Percentiles rank a stretch among this genome's conserved stretches.
These are phyloP conservation scores for Drosophila paranaensis DNA, from an alignment of 2,888 invertebrate genomes.

Conservation along the genomic window DNA sequence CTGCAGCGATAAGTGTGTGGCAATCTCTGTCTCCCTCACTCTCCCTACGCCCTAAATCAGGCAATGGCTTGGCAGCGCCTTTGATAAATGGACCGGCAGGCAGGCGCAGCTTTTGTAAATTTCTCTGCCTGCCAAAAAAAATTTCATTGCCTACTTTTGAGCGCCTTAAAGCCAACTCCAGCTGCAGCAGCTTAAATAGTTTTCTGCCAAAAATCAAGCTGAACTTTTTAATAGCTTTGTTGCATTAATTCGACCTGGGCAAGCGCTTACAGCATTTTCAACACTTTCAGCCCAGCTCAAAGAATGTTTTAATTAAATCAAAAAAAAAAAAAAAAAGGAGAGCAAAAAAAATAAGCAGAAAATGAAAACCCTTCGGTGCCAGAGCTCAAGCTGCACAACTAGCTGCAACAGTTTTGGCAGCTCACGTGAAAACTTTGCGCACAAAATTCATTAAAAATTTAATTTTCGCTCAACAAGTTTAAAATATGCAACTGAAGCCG, in stretches of 20 bases:
- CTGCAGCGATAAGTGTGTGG: constrained; percentile 4
- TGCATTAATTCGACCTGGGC: constrained; percentile 21
- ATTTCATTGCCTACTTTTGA: constrained; percentile 25
- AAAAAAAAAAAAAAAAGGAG: constrained; percentile 40
- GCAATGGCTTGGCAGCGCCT: constrained; percentile 29
- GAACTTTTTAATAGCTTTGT: constrained; percentile 51
- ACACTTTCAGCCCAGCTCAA: constrained; percentile 58
- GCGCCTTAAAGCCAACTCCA: constrained; percentile 10
- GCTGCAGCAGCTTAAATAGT: constrained; percentile 19
- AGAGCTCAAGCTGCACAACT: constrained; percentile 25
- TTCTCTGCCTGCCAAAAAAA: background rate
- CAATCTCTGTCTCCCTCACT: background rate
- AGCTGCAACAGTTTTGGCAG: constrained; percentile 17
- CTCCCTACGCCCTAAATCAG: constrained; percentile 22
- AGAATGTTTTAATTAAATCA: constrained; percentile 81
- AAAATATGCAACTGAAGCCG: constrained; percentile 42
- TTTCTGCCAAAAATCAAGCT: constrained; percentile 14
- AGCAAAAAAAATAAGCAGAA: constrained; percentile 5
- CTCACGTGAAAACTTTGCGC: constrained; percentile 64
- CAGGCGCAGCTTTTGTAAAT: constrained; percentile 10
- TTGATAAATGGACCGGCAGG: constrained; percentile 52
- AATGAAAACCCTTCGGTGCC: constrained; percentile 26
- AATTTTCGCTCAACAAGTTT: constrained; percentile 77
- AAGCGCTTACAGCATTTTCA: constrained; percentile 61
- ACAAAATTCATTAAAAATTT: constrained; percentile 76